Conservation (phyloP, 2,113 vertebrate genomes). For the Centropristis striata region DNA sequence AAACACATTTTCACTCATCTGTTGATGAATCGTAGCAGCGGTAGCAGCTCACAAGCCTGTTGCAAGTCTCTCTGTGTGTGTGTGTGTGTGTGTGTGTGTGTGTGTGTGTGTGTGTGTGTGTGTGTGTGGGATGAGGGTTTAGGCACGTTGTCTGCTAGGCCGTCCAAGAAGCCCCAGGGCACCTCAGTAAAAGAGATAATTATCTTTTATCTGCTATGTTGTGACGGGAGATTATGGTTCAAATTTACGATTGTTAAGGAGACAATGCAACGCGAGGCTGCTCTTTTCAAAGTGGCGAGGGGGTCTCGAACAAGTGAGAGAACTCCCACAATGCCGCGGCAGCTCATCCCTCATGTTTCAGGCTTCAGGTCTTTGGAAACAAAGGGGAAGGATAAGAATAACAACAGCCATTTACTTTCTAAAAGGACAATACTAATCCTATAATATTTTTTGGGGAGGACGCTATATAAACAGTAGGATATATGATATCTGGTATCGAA, state of each 20-base stretch:
- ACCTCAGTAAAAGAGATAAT: constrained; percentile 85
- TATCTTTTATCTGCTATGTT: constrained; percentile 88
- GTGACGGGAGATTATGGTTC: constrained; percentile 88
- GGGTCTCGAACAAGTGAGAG: constrained; percentile 74
- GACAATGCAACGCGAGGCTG: constrained; percentile 81
- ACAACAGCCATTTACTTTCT: constrained; percentile 32
- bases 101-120: constrained; percentile 50
- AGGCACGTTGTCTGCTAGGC: constrained; percentile 78
- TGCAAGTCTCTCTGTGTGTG: constrained; percentile 54
- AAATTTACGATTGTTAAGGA: constrained; percentile 88
- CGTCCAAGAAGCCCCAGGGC: constrained; percentile 83
- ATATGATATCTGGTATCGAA: constrained; percentile 16
- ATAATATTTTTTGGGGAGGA: constrained; percentile 16
- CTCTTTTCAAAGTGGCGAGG: constrained; percentile 76
- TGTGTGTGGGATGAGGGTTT: constrained; percentile 73
- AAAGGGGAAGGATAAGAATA: constrained; percentile 52
- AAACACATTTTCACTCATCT: constrained; percentile 40
- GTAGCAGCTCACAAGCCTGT: constrained; percentile 34
- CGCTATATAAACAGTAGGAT: not conserved
- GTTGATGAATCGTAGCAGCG: constrained; percentile 16
- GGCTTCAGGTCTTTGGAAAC: constrained; percentile 69
- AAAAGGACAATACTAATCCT: constrained; percentile 61
- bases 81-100: constrained; percentile 43
- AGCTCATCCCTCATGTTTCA: constrained; percentile 73
- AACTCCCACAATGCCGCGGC: constrained; percentile 77